Conservation (phyloP, 2,888 invertebrate species). For the Meteorus colon region DNA sequence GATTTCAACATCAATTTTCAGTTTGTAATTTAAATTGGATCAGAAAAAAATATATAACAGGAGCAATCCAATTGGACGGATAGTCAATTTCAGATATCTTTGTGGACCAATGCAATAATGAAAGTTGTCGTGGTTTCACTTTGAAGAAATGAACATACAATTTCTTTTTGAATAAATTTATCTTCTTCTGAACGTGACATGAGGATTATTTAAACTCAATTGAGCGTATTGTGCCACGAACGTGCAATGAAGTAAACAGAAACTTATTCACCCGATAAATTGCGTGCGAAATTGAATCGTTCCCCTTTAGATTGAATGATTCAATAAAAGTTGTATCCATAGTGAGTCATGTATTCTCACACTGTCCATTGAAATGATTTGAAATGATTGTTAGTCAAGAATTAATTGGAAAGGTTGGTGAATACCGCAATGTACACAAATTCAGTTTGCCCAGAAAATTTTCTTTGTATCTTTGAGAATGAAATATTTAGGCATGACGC, state of each 20-base stretch:
- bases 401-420: too few species aligned
- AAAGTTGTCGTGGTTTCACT: not conserved
- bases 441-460: not conserved
- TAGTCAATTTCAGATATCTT: not conserved
- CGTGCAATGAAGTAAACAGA: not conserved
- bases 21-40: not conserved
- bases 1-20: not conserved
- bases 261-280: not conserved
- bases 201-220: not conserved
- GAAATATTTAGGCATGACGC: not conserved
- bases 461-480: not conserved
- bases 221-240: not conserved
- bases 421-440: too few species aligned
- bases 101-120: not conserved
- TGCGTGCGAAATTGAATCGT: not conserved
- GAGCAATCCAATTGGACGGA: not conserved
- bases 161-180: not conserved
- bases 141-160: not conserved
- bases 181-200: not conserved
- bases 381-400: not conserved
- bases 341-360: not conserved
- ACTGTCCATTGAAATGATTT: not conserved
- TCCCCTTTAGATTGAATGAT: not conserved
- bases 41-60: not conserved
- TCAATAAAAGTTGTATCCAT: not conserved